Evolutionary conservation across 2,888 invertebrate species (phyloP), one percentile per base, ranked within the genome.

Genomic region (Oscheius myriophilus): DNA sequence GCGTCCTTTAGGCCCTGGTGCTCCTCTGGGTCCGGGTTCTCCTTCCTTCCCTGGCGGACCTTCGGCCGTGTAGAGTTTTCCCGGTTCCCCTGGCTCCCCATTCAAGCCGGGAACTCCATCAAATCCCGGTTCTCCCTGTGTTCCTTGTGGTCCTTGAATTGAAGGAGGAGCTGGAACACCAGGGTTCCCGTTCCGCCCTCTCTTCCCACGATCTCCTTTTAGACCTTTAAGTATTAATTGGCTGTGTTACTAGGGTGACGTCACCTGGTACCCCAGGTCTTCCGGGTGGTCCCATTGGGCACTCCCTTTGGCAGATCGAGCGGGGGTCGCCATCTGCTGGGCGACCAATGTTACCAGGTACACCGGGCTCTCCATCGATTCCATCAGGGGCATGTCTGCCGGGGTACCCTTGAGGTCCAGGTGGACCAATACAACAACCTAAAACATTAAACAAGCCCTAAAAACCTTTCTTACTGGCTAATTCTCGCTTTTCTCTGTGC

Each of bases 21-120:
- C 69, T 26, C 76, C 76, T 1, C 72, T 63, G 12, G 76, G 72
- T 26, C 76, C 77, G 0, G 71, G 52, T 12, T 72, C 77, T 43
- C 77, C 77, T 23, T 75, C 75, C 57, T 75, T 73, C 7, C 78
- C 78, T 1, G 78, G 78, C 23, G 78, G 78, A 1, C 78, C 78
- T 51, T 75, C 74, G 18, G 73, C 67, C 21, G 65, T 69, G 45
- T 72, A 78, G 0, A 78, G 55, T 52, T 70, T 66, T 67, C 78
- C 78, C 9, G 71, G 70, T 33, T 75, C 78, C 21, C 78, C 78
- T 7, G 71, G 41, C 21, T 78, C 73, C 18, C 77, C 77, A 2
- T 55, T 25, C 25, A 53, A 64, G 23, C 77, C 77, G 1, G 64
- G 54, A 1, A 45, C 58, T 26, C 77, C 69, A 12, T 67, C 59